Evolutionary conservation across 2,888 invertebrate species (phyloP), one percentile per base, ranked within the genome.

Genomic region (Acronicta alni): DNA sequence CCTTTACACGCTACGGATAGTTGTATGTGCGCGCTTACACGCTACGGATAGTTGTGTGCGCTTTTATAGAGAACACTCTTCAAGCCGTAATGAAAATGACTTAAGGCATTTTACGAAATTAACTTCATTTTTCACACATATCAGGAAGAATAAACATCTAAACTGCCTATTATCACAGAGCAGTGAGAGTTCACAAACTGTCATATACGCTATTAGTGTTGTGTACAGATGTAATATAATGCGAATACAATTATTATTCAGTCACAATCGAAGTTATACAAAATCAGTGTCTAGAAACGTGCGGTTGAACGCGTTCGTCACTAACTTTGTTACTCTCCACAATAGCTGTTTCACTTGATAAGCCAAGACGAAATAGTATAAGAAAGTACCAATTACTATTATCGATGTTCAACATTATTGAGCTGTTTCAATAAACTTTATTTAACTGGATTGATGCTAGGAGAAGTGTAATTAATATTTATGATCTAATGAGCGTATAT

Each of bases 271-370:
- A 67, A 63, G 43, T 56, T 53, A 47, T 45, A 67, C 30, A 35
- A 58, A 69, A 56, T 75, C 56, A 57, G 41, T 65, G 48, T 72
- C 52, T 65, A 60, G 64, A 66, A 57, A 46, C 48, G 55, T 59
- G 66, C 66, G 75, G 38, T 42, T 46, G 30, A 47, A 38, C 37
- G 44, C 48, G 57, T 48, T 54, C 47, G 57, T 62, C 57, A 54
- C 73, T 67, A 62, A 75, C 77, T 75, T 77, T 72, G 59, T 77
- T 77, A 77, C 77, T 77, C 77, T 77, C 77, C 77, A 77, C 77
- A 77, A 78, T 77, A 75, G 67, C 75, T 78, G 72, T 66, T 64
- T 67, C 67, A 75, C 54, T 45, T 56, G 55, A 57, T 63, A 58
- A 55, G 58, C 49, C 65, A 64, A 26, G 39, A 57, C 64, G 41